A percentile compares a stretch with the other conserved stretches of the same genome.
phyloP scores from a whole-genome alignment of 1,140 invertebrate species.

The Antheraea mylitta region DNA sequence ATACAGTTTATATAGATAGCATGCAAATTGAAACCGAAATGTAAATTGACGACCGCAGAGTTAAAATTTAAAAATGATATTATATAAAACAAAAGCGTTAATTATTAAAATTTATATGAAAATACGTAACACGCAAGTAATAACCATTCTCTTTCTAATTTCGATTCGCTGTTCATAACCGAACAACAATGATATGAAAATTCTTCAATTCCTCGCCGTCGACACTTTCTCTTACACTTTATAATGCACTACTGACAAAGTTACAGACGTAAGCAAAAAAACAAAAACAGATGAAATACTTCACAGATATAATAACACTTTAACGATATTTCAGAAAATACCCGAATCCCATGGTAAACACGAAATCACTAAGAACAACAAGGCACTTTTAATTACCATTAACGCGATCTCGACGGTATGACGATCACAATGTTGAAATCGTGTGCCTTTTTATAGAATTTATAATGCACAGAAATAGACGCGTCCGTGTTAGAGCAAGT shows the following conservation, averaged over 20 bases:
- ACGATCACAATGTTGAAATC: neutral
- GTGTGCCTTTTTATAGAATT: neutral
- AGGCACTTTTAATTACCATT: neutral
- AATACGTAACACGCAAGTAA: slow-evolving; percentile 1
- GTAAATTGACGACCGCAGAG: no score
- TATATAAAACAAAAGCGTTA: neutral
- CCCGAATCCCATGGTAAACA: neutral
- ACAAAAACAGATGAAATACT: neutral
- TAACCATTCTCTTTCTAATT: neutral
- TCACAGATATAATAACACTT: neutral
- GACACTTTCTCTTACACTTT: neutral
- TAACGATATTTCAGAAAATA: no score
- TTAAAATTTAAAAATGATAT: neutral
- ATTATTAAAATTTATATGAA: neutral
- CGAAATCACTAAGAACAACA: neutral
- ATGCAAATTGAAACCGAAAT: no score
- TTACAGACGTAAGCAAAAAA: neutral
- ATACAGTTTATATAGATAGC: no score
- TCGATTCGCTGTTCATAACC: neutral
- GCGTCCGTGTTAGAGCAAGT: neutral
- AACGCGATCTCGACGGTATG: neutral
- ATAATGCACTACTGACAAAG: neutral
- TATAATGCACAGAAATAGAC: neutral
- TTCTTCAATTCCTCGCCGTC: neutral
- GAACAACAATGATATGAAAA: neutral